Evolutionary conservation across 2,888 invertebrate species (phyloP).

Genomic region (Hydroisotoma schaefferi): DNA sequence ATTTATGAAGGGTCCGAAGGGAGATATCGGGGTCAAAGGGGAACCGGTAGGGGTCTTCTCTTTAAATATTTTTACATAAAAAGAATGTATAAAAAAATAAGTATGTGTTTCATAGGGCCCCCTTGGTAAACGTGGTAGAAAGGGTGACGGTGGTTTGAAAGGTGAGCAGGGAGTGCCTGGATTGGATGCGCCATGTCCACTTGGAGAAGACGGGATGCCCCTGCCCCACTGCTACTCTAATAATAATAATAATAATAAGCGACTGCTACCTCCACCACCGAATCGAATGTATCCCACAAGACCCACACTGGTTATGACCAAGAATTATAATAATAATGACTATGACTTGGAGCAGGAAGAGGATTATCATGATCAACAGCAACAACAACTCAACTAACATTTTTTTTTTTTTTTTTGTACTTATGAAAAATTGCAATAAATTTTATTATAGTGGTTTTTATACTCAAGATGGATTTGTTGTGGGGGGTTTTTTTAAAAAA

Average conservation of each 20-base stretch:
- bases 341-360: too few relatives aligned
- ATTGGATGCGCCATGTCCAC: constrained; percentile 96
- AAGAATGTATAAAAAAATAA: background rate
- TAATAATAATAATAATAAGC: background rate
- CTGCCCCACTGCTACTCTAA: constrained; percentile 58
- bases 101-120: constrained; percentile 64
- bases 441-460: too few relatives aligned
- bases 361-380: too few relatives aligned
- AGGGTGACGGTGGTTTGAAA: constrained; percentile 87
- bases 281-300: background rate
- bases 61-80: constrained; percentile 7
- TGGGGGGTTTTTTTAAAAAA: too few relatives aligned
- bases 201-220: constrained; percentile 92
- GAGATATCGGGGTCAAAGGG: constrained; percentile 83
- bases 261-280: background rate
- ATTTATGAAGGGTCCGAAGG: constrained; percentile 56
- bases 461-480: too few relatives aligned
- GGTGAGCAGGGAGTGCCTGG: constrained; percentile 92
- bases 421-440: too few relatives aligned
- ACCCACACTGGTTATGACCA: background rate
- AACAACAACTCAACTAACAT: background rate
- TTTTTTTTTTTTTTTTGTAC: background rate
- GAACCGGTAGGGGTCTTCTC: constrained; percentile 58
- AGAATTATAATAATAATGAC: too few relatives aligned
- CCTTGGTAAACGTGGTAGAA: constrained; percentile 79